A percentile compares a stretch with the other conserved stretches of the same genome.
These are phyloP conservation scores for Mastigias papua DNA, from an alignment of 30 jellyfish, hydroid and myxozoan genomes.

Conservation along the genomic window DNA sequence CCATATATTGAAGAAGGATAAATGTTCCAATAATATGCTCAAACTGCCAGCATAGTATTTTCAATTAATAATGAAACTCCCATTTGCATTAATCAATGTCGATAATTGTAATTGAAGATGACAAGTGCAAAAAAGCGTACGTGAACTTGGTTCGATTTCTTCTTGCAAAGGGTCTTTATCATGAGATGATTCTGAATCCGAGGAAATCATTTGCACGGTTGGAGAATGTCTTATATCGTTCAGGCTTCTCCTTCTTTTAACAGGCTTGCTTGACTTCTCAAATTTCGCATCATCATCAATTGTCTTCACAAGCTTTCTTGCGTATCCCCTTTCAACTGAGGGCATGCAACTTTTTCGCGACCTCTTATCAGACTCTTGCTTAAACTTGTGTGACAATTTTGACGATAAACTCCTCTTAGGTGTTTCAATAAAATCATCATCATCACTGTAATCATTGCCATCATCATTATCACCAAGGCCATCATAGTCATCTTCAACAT, in stretches of 20 bases:
- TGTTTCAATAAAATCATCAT: constrained; percentile 30
- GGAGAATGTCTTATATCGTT: constrained; percentile 19
- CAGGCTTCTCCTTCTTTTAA: background rate
- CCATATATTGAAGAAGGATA: too few relatives aligned
- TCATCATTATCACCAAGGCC: constrained; percentile 5
- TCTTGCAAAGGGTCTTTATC: background rate
- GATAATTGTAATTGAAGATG: background rate
- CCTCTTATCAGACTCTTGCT: background rate
- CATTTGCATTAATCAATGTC: too few relatives aligned
- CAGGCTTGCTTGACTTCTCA: constrained; percentile 63
- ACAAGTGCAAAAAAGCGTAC: constrained; percentile 5
- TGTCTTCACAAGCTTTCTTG: constrained; percentile 27
- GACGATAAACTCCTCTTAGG: constrained; percentile 17
- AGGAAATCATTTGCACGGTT: constrained; percentile 33
- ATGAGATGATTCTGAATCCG: constrained; percentile 56
- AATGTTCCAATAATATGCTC: too few relatives aligned
- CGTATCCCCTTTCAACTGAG: constrained; percentile 37
- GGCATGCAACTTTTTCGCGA: constrained; percentile 36
- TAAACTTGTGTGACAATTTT: constrained; percentile 26
- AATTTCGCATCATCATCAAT: constrained; percentile 67
- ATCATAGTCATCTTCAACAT: background rate
- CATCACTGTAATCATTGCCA: constrained; percentile 47
- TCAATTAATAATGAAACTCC: too few relatives aligned
- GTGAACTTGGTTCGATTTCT: background rate
- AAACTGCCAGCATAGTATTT: too few relatives aligned